Base-by-base conservation (phyloP, 1,140 invertebrate species). In the Eupristina koningsbergeri region DNA sequence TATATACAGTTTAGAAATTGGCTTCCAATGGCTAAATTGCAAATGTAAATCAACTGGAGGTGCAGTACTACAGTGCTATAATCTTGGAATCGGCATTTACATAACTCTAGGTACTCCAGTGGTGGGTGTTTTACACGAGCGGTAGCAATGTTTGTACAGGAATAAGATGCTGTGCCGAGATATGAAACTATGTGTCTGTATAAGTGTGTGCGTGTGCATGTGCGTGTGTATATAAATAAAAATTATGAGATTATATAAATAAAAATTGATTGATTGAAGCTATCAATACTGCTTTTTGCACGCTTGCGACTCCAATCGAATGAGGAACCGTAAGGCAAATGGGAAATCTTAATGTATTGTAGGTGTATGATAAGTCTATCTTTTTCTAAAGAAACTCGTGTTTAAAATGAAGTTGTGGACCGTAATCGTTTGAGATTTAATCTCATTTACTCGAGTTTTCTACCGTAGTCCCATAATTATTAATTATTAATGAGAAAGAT, bases 211-310 rank as follows among this genome's bases (percentile, higher is more conserved):
- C n/a, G n/a, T n/a, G n/a, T n/a, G n/a, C n/a, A n/a, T n/a, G n/a
- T n/a, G n/a, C n/a, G n/a, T n/a, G n/a, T n/a, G n/a, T n/a, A n/a
- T n/a, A n/a, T n/a, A n/a, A n/a, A n/a, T n/a, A n/a, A n/a, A n/a
- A n/a, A n/a, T n/a, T n/a, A n/a, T n/a, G n/a, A n/a, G n/a, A n/a
- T n/a, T n/a, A n/a, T n/a, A n/a, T n/a, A 63, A 81, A 53, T 53
- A 75, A 58, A 81, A 58, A 81, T 81, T 81, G 71, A 81, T 81
- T 26, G 67, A 81, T 81, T 36, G 53, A 45, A 74, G 61, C 80
- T 81, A 53, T 69, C 67, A 50, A 50, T 69, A 64, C 64, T 22
- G 13, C 41, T 22, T 7, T n/a, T 58, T 5, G 53, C 3, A 26
- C 26, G 22, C 26, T 58, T 58, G 26, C 2, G 5, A 3, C 22